A percentile compares a stretch with the other conserved stretches of the same genome.
phyloP scores from a whole-genome alignment of 2,797 vertebrate species.

The Pampus argenteus region DNA sequence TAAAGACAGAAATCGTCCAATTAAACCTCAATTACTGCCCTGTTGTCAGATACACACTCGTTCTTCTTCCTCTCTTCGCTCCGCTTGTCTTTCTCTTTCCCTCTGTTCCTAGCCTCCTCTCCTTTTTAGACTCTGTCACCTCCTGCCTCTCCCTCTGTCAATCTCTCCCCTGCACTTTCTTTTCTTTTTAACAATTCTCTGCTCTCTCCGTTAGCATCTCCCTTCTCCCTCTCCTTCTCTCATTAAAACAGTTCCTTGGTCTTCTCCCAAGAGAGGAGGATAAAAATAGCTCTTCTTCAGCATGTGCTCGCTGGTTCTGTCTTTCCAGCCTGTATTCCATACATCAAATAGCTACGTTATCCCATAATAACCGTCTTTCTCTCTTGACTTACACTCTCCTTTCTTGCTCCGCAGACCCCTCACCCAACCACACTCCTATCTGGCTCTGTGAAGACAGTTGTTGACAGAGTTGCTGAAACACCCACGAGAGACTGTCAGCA shows the following conservation, averaged over 20 bases:
- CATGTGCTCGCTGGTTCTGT: slow-evolving; percentile 49
- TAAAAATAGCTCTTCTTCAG: slow-evolving; percentile 81
- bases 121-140: slow-evolving; percentile 12
- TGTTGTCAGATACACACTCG: slow-evolving; percentile 24
- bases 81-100: slow-evolving; percentile 1
- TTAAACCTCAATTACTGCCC: slow-evolving; percentile 60
- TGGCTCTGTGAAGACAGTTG: slow-evolving; percentile 35
- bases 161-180: slow-evolving; percentile 32
- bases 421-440: not conserved
- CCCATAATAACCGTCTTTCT: slow-evolving; percentile 54
- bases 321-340: slow-evolving; percentile 49
- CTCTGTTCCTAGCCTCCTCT: slow-evolving; percentile 1
- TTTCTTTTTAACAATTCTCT: slow-evolving; percentile 59
- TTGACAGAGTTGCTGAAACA: slow-evolving; percentile 21
- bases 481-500: slow-evolving; percentile 17
- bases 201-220: slow-evolving; percentile 52
- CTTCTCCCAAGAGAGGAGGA: slow-evolving; percentile 69
- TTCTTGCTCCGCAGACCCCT: slow-evolving; percentile 15
- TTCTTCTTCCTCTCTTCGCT: slow-evolving; percentile 8
- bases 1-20: slow-evolving; percentile 61
- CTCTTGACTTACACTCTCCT: slow-evolving; percentile 20
- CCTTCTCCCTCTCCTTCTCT: slow-evolving; percentile 56
- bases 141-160: slow-evolving; percentile 33
- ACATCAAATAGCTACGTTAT: slow-evolving; percentile 74
- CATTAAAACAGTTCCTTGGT: slow-evolving; percentile 77